phyloP scores from a whole-genome alignment of 2,113 vertebrate species.

The Chinchilla lanigera region DNA sequence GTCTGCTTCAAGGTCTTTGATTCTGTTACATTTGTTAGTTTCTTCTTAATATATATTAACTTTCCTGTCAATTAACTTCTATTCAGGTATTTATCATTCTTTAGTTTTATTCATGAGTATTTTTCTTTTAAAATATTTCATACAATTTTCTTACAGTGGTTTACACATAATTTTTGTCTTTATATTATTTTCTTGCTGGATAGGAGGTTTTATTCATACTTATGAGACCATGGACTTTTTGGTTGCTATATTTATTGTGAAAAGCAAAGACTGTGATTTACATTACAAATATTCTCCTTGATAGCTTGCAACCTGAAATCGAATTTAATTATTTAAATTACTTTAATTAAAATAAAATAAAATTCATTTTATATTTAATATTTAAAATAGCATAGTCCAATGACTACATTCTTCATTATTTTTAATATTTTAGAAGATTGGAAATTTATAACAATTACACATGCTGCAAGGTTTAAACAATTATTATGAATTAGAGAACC shows the following conservation, averaged over 20 bases:
- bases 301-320: neutral
- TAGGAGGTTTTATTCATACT: conserved; percentile 18
- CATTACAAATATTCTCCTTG: neutral
- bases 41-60: neutral
- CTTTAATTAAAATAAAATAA: conserved; percentile 72
- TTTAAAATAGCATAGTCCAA: conserved; percentile 56
- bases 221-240: conserved; percentile 25
- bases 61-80: conserved; percentile 36
- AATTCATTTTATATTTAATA: conserved; percentile 26
- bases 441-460: conserved; percentile 59
- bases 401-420: neutral
- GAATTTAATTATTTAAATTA: conserved; percentile 63
- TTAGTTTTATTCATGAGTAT: neutral
- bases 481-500: conserved; percentile 65
- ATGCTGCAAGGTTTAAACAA: conserved; percentile 55
- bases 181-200: neutral
- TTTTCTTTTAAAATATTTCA: conserved; percentile 22
- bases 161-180: neutral
- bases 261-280: conserved; percentile 4
- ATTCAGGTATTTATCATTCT: neutral
- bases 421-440: conserved; percentile 55
- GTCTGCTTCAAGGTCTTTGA: neutral
- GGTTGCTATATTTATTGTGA: conserved; percentile 16
- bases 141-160: neutral
- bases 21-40: neutral